phyloP scores from a whole-genome alignment of 2,113 vertebrate genomes.

The Pardalotus punctatus region DNA sequence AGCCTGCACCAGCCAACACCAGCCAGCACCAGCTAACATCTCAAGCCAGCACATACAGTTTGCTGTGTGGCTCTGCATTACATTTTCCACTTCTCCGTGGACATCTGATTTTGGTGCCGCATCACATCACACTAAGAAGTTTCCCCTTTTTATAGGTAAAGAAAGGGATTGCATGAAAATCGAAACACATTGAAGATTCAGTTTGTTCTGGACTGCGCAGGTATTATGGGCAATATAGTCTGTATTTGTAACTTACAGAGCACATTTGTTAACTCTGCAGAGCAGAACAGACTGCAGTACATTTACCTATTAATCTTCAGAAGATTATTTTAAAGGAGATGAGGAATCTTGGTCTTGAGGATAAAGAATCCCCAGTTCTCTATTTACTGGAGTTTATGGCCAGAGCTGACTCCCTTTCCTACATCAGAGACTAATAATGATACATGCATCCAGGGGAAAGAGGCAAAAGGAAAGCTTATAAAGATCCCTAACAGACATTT shows the following conservation, averaged over 20 bases:
- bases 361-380: neutral
- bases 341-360: neutral
- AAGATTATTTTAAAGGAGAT: neutral
- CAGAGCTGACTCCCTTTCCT: neutral
- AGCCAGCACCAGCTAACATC: neutral
- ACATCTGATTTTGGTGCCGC: neutral
- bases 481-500: neutral
- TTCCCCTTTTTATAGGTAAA: neutral
- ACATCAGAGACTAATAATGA: neutral
- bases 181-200: neutral
- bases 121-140: neutral
- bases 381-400: neutral
- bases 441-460: neutral
- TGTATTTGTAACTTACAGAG: neutral
- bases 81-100: neutral
- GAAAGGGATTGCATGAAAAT: neutral
- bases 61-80: neutral
- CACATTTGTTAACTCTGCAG: neutral
- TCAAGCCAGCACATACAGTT: neutral
- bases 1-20: neutral
- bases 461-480: neutral
- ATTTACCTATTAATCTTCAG: neutral
- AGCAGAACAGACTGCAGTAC: neutral
- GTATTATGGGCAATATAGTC: neutral
- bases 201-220: neutral